Evolutionary conservation across 2,888 invertebrate genomes (phyloP), one percentile per base, ranked within the genome.

Genomic region (Stratiomys singularior): DNA sequence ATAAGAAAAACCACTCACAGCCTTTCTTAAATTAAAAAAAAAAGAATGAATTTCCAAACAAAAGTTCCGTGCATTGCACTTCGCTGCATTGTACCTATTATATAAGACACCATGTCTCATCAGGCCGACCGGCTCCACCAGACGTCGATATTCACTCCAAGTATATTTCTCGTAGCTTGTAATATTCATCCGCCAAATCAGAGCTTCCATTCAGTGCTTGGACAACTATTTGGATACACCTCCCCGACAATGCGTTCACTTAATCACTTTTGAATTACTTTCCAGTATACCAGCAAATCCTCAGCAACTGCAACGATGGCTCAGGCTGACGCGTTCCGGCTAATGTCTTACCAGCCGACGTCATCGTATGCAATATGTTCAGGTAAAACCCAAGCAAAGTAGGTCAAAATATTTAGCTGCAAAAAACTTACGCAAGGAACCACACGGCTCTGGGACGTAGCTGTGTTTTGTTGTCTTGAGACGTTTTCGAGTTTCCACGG

Each of bases 331-430:
- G 52, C 52, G 15, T 52, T 52, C 52, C 5, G 27, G 37, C 37
- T 3, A 37, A 37, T 37, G 37, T 37, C 37, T 37, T 3, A 37
- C 5, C 37, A 9, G 25, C n/a, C 30, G 1, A 66, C 69, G 69
- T 69, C 69, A 69, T 25, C 15, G 25, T 27, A 18, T 46, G 69
- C 69, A 47, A 69, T 18, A 37, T 74, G 60, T 23, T 37, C 60
- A 74, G 74, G 74, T 74, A 74, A 74, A 74, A 74, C 74, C 74
- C 74, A 37, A 58, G 37, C 27, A 21, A 74, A 58, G 58, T 74
- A 74, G 74, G 74, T 74, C 74, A 74, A 30, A 74, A 60, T 23
- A 21, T 58, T 72, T 60, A 30, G 74, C 30, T 23, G 72, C 72
- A 56, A 9, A 37, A 52, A 72, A 28, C 52, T 74, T 74, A 37